Percentiles rank a stretch among this genome's conserved stretches.
These are phyloP conservation scores for Exaiptasia diaphana DNA, from an alignment of 64 coral and sea anemone species.

Conservation along the genomic window DNA sequence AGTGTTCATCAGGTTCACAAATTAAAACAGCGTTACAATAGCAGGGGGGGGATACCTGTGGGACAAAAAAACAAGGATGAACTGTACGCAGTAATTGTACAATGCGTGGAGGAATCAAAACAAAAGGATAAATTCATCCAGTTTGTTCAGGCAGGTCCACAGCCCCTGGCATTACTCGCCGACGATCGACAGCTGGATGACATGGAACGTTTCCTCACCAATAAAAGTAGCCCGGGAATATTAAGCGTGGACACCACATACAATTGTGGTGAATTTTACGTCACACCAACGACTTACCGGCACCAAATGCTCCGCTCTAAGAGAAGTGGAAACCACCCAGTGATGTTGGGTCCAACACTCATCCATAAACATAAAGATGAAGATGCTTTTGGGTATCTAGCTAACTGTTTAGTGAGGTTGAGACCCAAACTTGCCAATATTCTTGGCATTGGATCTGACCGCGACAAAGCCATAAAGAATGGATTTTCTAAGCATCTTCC, in stretches of 20 bases:
- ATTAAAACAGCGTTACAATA: not conserved
- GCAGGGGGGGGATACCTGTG: not conserved
- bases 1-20: slow-evolving; percentile 5
- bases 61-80: slow-evolving; percentile 16
- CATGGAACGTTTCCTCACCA: slow-evolving; percentile 21
- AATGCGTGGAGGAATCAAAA: not conserved
- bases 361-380: slow-evolving; percentile 43
- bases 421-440: not conserved
- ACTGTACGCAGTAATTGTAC: slow-evolving; percentile 7
- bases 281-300: slow-evolving; percentile 25
- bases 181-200: slow-evolving; percentile 11
- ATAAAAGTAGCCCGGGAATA: not conserved
- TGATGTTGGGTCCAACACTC: slow-evolving; percentile 29
- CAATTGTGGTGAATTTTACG: slow-evolving; percentile 50
- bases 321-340: slow-evolving; percentile 22
- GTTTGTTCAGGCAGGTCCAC: slow-evolving; percentile 26
- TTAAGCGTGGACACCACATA: slow-evolving; percentile 41
- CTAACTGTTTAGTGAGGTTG: slow-evolving; percentile 3
- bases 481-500: slow-evolving; percentile 12
- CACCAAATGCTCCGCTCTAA: not conserved
- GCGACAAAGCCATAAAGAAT: slow-evolving; percentile 46
- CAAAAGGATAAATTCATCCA: not conserved
- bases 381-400: slow-evolving; percentile 11
- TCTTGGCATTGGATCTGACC: slow-evolving; percentile 9
- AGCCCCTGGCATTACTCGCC: slow-evolving; percentile 20